phyloP scores from a whole-genome alignment of 2,888 invertebrate species.

The Metallyticus violacea region DNA sequence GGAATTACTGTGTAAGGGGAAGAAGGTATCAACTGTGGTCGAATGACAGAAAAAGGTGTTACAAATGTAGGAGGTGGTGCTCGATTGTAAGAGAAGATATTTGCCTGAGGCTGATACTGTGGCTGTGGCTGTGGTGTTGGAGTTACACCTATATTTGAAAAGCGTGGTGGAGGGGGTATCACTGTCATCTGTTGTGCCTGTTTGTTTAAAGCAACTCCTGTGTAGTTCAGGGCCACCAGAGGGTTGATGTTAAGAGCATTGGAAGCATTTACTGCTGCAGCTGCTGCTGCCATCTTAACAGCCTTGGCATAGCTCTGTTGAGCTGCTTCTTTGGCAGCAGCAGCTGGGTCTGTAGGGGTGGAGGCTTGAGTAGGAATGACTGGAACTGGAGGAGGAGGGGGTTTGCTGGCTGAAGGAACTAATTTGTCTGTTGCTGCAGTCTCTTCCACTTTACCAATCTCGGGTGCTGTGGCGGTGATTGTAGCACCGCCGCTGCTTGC shows the following conservation, averaged over 20 bases:
- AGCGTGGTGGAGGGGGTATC: conserved; percentile 43
- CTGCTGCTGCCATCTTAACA: conserved; percentile 56
- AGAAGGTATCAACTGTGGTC: conserved; percentile 41
- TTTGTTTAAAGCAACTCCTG: conserved; percentile 68
- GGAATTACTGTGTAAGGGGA: conserved; percentile 23
- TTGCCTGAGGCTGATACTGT: conserved; percentile 24
- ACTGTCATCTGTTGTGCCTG: conserved; percentile 47
- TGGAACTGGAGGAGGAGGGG: neutral
- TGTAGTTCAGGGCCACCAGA: conserved; percentile 63
- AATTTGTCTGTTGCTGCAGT: conserved; percentile 11
- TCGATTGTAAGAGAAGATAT: conserved; percentile 32
- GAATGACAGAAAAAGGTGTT: conserved; percentile 50
- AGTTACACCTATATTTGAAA: conserved; percentile 2
- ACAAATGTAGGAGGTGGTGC: conserved; percentile 39
- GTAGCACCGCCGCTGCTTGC: conserved; percentile 40
- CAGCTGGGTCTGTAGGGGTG: conserved; percentile 40
- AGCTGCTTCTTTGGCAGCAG: conserved; percentile 73
- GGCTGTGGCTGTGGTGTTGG: conserved; percentile 32
- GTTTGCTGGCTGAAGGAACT: neutral
- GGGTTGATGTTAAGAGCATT: conserved; percentile 44
- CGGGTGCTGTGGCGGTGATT: conserved; percentile 36
- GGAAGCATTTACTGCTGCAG: conserved; percentile 38
- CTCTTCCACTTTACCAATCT: conserved; percentile 14
- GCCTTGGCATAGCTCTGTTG: conserved; percentile 80
- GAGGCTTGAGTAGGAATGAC: conserved; percentile 43